Evolutionary conservation across 2,888 invertebrate species (phyloP), one percentile per base, ranked within the genome.

Genomic region (Falcaria lacertinaria): DNA sequence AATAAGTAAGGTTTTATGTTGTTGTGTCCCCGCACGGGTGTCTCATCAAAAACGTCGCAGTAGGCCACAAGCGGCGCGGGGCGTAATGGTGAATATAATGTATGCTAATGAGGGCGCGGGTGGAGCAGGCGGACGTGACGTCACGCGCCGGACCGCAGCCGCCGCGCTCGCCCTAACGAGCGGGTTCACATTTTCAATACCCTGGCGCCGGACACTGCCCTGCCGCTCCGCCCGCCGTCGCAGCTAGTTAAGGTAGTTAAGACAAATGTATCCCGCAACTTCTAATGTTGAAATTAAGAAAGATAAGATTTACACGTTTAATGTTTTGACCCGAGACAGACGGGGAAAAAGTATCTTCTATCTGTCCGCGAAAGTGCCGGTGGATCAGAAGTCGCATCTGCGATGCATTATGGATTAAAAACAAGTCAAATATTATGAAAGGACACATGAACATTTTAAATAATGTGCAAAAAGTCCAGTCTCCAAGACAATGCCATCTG

Each of bases 61-160:
- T 78, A 79, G 77, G 69, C 78, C 74, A 62, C 79, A 74, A 73
- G 77, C 80, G 57, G 72, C 67, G 70, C 65, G 72, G 73, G 71
- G 74, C 77, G 81, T 85, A 82, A 85, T 80, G 77, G 81, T 71
- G 76, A 80, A 81, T 80, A 85, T 89, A 88, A 89, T 88, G 78
- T 88, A 88, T 88, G 89, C 76, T 88, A 88, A 89, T 87, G 85
- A 87, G 81, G 74, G 77, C 71, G 71, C 75, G 69, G 74, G 74
- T 67, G 67, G 74, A 72, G 70, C 65, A 63, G 67, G 71, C 62
- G 78, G 73, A 86, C 82, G 84, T 85, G 85, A 81, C 84, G 81
- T 83, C 85, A 84, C 83, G 85, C 80, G 78, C 73, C 67, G 79
- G 81, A 85, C 84, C 84, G 71, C 85, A 82, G 79, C 80, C 75